Evolutionary conservation across 2,797 vertebrate genomes (phyloP).

Genomic region (Paratrypauchen microcephalus): DNA sequence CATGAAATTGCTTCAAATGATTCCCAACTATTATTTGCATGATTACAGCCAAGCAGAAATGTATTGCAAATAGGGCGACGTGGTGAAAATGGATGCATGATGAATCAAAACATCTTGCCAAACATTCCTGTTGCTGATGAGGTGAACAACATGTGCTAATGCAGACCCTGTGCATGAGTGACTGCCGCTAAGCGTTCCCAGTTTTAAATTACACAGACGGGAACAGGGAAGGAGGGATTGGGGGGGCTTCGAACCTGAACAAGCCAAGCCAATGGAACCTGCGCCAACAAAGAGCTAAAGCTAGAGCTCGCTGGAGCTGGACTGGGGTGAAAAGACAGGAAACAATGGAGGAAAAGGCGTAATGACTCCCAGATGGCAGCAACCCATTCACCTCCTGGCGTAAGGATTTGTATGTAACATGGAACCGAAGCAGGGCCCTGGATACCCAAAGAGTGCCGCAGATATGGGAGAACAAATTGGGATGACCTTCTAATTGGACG

Average conservation of each 20-base stretch:
- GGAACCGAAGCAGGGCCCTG: constrained; percentile 18
- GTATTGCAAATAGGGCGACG: background rate
- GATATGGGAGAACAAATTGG: constrained; percentile 71
- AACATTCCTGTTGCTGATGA: constrained; percentile 43
- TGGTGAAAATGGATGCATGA: background rate
- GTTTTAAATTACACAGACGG: constrained; percentile 61
- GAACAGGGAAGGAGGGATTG: constrained; percentile 3
- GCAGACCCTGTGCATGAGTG: constrained; percentile 59
- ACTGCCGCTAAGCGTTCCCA: constrained; percentile 63
- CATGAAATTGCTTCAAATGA: constrained; percentile 7
- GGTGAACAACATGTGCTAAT: constrained; percentile 63
- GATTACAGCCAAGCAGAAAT: constrained; percentile 10
- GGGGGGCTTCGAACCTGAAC: constrained; percentile 52
- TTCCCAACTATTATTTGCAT: constrained; percentile 5
- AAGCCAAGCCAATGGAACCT: constrained; percentile 47
- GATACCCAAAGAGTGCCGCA: constrained; percentile 48
- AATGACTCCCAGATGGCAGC: constrained; percentile 77
- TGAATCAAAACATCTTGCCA: constrained; percentile 26
- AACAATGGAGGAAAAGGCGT: constrained; percentile 72
- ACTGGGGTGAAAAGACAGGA: constrained; percentile 69
- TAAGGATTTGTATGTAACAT: constrained; percentile 43
- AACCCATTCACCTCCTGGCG: constrained; percentile 59
- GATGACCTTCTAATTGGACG: constrained; percentile 74
- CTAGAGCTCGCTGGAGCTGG: constrained; percentile 40
- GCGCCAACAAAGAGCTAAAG: constrained; percentile 52